phyloP scores from a whole-genome alignment of 1,140 invertebrate genomes.

The Drosophila murphyi region DNA sequence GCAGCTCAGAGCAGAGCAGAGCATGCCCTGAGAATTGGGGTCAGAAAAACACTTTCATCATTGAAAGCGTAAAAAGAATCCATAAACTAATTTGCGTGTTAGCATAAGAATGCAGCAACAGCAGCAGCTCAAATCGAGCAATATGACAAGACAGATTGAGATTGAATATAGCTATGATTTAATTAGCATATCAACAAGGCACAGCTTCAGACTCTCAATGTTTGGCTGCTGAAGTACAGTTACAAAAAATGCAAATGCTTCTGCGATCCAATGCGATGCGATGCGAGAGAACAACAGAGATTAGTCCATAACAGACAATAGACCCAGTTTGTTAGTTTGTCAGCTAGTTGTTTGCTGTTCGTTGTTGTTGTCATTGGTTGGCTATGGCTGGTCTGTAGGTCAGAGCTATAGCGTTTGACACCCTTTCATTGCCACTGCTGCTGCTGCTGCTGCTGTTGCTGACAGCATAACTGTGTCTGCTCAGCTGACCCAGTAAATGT shows the following conservation, averaged over 20 bases:
- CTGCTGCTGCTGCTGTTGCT: too few species aligned
- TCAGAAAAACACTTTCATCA: conserved; percentile 64
- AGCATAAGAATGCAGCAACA: conserved; percentile 51
- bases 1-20: conserved; percentile 2
- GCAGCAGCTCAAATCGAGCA: conserved; percentile 24
- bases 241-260: conserved; percentile 45
- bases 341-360: conserved; percentile 7
- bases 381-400: conserved; percentile 32
- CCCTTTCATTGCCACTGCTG: conserved; percentile 22
- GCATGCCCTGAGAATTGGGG: conserved; percentile 44
- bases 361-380: neutral
- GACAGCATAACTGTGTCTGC: conserved; percentile 30
- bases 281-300: conserved; percentile 13
- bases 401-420: conserved; percentile 43
- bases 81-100: conserved; percentile 44
- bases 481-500: conserved; percentile 28
- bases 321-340: conserved; percentile 13
- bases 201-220: neutral
- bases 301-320: conserved; percentile 24
- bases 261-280: neutral
- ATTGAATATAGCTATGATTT: conserved; percentile 32
- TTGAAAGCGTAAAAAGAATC: conserved; percentile 15
- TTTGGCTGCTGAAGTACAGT: conserved; percentile 28
- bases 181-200: conserved; percentile 53
- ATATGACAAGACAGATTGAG: conserved; percentile 45